Evolutionary conservation across 2,888 invertebrate species (phyloP).

Genomic region (Luperina nickerlii): DNA sequence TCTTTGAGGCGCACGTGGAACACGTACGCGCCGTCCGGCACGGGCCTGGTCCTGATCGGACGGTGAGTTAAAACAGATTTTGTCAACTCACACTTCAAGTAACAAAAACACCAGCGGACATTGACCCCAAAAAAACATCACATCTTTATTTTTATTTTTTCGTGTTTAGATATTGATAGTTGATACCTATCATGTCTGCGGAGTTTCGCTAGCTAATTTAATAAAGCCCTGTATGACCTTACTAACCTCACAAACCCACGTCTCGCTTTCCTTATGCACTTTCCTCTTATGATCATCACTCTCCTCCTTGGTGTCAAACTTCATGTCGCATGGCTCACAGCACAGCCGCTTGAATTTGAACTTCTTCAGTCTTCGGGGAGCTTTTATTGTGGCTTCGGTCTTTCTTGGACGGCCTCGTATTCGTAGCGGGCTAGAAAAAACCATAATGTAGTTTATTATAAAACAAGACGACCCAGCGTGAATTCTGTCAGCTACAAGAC

Average conservation of each 20-base stretch:
- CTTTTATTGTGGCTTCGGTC: neutral
- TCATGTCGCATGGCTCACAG: conserved; percentile 68
- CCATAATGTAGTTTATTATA: neutral
- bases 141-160: too few relatives aligned
- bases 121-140: too few relatives aligned
- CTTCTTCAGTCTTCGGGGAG: conserved; percentile 41
- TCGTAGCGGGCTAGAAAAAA: conserved; percentile 8
- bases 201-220: too few relatives aligned
- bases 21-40: too few relatives aligned
- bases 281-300: conserved; percentile 69
- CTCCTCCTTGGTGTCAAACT: conserved; percentile 70
- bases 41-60: too few relatives aligned
- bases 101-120: too few relatives aligned
- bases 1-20: too few relatives aligned
- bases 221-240: neutral
- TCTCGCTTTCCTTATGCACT: conserved; percentile 66
- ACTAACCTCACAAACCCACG: conserved; percentile 76
- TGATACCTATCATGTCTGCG: too few relatives aligned
- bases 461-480: neutral
- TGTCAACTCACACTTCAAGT: too few relatives aligned
- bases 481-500: neutral
- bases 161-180: too few relatives aligned
- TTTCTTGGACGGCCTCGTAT: conserved; percentile 47
- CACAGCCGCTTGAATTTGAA: conserved; percentile 54
- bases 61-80: too few relatives aligned